Evolutionary conservation across 2,888 invertebrate genomes (phyloP).

Genomic region (Rhingia rostrata): DNA sequence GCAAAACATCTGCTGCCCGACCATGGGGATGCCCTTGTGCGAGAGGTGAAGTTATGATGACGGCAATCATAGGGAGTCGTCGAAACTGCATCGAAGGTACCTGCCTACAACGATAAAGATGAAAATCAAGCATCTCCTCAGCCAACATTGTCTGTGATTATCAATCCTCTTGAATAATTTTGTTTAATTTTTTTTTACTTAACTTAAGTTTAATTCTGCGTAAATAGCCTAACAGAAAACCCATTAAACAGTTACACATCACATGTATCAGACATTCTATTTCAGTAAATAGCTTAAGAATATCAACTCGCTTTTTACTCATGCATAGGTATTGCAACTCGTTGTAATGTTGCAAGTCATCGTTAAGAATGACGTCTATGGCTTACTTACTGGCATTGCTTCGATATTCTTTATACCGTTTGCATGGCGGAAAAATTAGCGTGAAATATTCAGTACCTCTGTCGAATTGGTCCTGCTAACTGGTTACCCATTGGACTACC

Average conservation of each 20-base stretch:
- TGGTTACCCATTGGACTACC: too few species aligned
- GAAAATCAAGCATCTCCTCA: slow-evolving; percentile 28
- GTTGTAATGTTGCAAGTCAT: too few species aligned
- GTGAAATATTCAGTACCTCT: too few species aligned
- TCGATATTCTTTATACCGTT: too few species aligned
- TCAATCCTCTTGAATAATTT: slow-evolving; percentile 24
- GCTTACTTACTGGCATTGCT: too few species aligned
- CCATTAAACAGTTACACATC: slow-evolving; percentile 10
- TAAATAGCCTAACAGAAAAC: slow-evolving; percentile 8
- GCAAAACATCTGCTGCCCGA: slow-evolving; percentile 79
- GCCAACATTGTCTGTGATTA: slow-evolving; percentile 70
- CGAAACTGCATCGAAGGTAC: slow-evolving; percentile 43
- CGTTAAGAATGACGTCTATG: too few species aligned
- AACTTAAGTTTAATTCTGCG: slow-evolving; percentile 20
- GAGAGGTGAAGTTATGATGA: slow-evolving; percentile 78
- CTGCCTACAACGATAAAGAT: slow-evolving; percentile 50
- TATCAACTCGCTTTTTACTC: background rate
- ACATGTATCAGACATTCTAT: slow-evolving; percentile 19
- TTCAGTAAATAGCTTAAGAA: slow-evolving; percentile 14
- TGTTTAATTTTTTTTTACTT: slow-evolving; percentile 28
- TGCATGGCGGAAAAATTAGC: too few species aligned
- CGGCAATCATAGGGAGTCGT: slow-evolving; percentile 3
- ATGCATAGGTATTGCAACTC: background rate
- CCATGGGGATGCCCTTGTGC: slow-evolving; percentile 80
- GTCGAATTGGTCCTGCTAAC: too few species aligned